These are phyloP conservation scores for Pachycephala philippinensis DNA, from an alignment of 2,113 vertebrate species.

Conservation along the genomic window DNA sequence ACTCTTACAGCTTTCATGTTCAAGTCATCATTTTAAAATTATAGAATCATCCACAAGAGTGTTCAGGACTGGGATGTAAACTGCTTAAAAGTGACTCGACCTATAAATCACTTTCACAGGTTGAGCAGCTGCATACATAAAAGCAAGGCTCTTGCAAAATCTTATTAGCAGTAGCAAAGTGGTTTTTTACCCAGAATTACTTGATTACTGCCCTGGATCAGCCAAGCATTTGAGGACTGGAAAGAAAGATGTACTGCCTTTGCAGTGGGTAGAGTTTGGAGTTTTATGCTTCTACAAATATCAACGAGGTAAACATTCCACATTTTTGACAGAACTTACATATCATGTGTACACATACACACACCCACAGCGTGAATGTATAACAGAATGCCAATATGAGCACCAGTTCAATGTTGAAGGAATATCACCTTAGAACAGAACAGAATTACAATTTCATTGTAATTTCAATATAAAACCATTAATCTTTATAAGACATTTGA, in stretches of 20 bases:
- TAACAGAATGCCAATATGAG: background rate
- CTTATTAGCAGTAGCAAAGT: background rate
- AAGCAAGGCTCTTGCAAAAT: background rate
- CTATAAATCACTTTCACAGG: background rate
- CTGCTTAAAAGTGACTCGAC: background rate
- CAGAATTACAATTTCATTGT: no score
- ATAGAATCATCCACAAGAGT: background rate
- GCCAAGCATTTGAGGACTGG: background rate
- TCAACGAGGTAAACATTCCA: background rate
- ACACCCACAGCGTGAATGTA: background rate
- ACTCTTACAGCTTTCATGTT: background rate
- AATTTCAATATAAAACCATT: background rate
- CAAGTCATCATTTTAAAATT: background rate
- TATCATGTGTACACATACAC: background rate
- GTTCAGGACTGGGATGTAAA: background rate
- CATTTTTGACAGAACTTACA: background rate
- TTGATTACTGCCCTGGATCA: background rate
- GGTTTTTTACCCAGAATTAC: background rate
- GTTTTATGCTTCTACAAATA: background rate
- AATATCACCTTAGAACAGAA: background rate
- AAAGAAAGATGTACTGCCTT: background rate
- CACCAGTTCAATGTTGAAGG: background rate
- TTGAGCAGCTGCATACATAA: background rate
- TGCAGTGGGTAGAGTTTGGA: background rate
- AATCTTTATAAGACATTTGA: background rate